phyloP scores from a whole-genome alignment of 92 coral and sea anemone species.

The Bergia puertoricense region DNA sequence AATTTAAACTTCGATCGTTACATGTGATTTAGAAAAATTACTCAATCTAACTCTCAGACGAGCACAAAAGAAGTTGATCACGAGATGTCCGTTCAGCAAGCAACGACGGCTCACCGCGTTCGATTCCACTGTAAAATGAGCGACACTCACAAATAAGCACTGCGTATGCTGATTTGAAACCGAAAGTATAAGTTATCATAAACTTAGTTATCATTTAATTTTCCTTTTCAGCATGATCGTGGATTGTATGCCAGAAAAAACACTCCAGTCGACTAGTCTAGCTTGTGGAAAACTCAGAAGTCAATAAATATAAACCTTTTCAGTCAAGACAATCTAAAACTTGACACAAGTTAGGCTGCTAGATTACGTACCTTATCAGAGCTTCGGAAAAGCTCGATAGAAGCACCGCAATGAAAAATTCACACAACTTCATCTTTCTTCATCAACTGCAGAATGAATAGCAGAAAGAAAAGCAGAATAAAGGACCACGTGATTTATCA shows the following conservation, averaged over 20 bases:
- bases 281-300: not conserved
- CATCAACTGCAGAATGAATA: not conserved
- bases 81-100: not conserved
- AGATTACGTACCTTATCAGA: slow-evolving; percentile 55
- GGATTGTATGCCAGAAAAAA: not conserved
- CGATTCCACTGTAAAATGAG: too few relatives aligned
- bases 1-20: too few relatives aligned
- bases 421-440: slow-evolving; percentile 49
- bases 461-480: not conserved
- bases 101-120: not conserved
- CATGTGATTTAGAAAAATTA: too few relatives aligned
- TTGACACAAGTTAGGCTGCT: not conserved
- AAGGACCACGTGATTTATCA: slow-evolving; percentile 13
- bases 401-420: slow-evolving; percentile 30
- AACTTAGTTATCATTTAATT: too few relatives aligned
- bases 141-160: not conserved
- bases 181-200: too few relatives aligned
- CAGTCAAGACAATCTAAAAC: not conserved
- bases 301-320: not conserved
- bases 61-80: not conserved
- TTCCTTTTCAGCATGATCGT: not conserved
- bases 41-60: too few relatives aligned
- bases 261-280: too few relatives aligned
- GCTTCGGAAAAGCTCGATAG: slow-evolving; percentile 68
- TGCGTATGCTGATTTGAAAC: not conserved